These are phyloP conservation scores for Brachirus orientalis DNA, from an alignment of 2,113 vertebrate genomes.

Conservation along the genomic window DNA sequence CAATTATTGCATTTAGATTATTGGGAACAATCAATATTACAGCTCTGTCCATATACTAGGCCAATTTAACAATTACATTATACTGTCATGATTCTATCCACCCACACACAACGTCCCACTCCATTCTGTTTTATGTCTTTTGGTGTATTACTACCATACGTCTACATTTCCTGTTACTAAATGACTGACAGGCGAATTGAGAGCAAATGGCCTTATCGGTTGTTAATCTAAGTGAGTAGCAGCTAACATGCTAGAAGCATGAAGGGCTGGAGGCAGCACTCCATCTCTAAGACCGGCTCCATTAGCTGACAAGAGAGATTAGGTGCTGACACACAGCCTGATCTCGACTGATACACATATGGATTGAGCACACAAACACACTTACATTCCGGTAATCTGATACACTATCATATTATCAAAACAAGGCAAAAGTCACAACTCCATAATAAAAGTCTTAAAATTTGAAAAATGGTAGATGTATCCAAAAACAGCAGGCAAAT, in stretches of 20 bases:
- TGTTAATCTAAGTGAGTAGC: conserved; percentile 48
- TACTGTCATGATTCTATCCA: neutral
- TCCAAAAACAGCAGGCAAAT: no score
- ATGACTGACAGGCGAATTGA: conserved; percentile 31
- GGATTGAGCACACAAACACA: conserved; percentile 14
- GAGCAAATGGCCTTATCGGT: conserved; percentile 54
- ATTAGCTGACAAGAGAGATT: conserved; percentile 75
- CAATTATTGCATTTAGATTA: neutral
- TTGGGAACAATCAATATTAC: conserved; percentile 3
- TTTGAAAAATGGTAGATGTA: no score
- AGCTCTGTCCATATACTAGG: neutral
- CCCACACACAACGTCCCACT: neutral
- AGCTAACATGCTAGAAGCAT: conserved; percentile 42
- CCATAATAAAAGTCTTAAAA: no score
- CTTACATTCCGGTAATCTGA: conserved; percentile 55
- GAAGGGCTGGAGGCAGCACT: conserved; percentile 49
- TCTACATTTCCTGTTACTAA: conserved; percentile 29
- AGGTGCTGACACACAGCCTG: conserved; percentile 69
- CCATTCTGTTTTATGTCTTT: neutral
- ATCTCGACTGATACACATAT: conserved; percentile 63
- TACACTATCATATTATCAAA: conserved; percentile 46
- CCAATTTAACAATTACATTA: neutral
- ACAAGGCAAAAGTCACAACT: no score
- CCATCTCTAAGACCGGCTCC: conserved; percentile 59
- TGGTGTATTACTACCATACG: conserved; percentile 3